Evolutionary conservation across 2,888 invertebrate genomes (phyloP).

Genomic region (Nowickia ferox): DNA sequence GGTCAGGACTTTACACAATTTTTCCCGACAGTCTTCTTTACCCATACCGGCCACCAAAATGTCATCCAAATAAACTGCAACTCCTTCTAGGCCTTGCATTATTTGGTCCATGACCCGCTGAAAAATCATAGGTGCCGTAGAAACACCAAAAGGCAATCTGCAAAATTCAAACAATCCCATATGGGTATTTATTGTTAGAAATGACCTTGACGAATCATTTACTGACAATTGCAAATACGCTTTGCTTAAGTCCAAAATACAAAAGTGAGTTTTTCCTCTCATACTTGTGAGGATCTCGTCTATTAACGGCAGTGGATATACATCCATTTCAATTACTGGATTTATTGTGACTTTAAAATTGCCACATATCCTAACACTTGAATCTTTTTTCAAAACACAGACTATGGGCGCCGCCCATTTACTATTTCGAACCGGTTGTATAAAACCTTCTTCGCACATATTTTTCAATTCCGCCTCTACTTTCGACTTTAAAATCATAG

Average conservation of each 20-base stretch:
- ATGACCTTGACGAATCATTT: conserved; percentile 68
- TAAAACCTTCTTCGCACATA: conserved; percentile 61
- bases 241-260: conserved; percentile 43
- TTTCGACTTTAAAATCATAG: conserved; percentile 30
- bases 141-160: conserved; percentile 36
- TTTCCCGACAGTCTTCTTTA: too few relatives aligned
- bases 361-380: conserved; percentile 55
- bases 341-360: background rate
- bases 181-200: conserved; percentile 76
- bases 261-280: too few relatives aligned
- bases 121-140: conserved; percentile 60
- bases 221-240: conserved; percentile 70
- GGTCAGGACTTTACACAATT: too few relatives aligned
- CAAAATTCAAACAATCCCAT: conserved; percentile 63
- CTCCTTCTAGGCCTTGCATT: too few relatives aligned
- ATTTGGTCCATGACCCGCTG: conserved; percentile 50
- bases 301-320: background rate
- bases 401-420: conserved; percentile 61
- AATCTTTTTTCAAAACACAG: conserved; percentile 61
- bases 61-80: too few relatives aligned
- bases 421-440: conserved; percentile 61
- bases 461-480: conserved; percentile 39
- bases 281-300: background rate
- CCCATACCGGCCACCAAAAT: too few relatives aligned
- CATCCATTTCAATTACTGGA: background rate